Base-by-base conservation (phyloP, 2,888 invertebrate species). In the Elmis aenea region DNA sequence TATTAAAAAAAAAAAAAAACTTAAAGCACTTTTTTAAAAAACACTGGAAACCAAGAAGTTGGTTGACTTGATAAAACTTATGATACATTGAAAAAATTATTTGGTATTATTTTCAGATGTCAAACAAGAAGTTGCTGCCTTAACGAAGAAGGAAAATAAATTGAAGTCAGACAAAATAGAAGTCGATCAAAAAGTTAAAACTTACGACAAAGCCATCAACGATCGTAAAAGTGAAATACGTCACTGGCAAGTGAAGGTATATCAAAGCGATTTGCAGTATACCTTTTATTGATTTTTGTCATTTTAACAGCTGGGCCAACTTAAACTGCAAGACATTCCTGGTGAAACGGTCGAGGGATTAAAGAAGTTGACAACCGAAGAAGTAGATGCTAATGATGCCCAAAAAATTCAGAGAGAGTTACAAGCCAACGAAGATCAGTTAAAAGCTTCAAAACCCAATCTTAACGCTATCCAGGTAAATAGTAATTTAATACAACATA, bases 391-490 rank as follows among this genome's bases (percentile, higher is more conserved):
- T 0, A 63, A 73, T 1, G 68, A 75, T 1, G 62, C 76, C 0
- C 76, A 79, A 3, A 75, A 75, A 14, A 57, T 83, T 13, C 72
- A 81, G 53, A 73, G 73, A 38, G 71, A 77, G 45, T 61, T 79
- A 16, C 66, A 73, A 0, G 70, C 73, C 0, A 74, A 78, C 32
- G 78, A 80, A 54, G 73, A 77, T 16, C 66, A 77, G 42, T 58
- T 86, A 0, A 76, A 79, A 8, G 74, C 76, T 2, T 72, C 74
- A 21, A 82, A 84, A 47, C 86, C 88, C 0, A 83, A 88, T 52
- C 60, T 88, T 18, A 79, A 81, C 26, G 79, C 85, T 45, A 83
- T 88, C 59, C 73, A 80, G 59, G 85, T 86, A 62, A 73, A 73
- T 73, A 54, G 58, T 67, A n/a, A n/a, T n/a, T n/a, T n/a, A 67